Base-by-base conservation (phyloP, 2,113 vertebrate species). In the Holacanthus passer region DNA sequence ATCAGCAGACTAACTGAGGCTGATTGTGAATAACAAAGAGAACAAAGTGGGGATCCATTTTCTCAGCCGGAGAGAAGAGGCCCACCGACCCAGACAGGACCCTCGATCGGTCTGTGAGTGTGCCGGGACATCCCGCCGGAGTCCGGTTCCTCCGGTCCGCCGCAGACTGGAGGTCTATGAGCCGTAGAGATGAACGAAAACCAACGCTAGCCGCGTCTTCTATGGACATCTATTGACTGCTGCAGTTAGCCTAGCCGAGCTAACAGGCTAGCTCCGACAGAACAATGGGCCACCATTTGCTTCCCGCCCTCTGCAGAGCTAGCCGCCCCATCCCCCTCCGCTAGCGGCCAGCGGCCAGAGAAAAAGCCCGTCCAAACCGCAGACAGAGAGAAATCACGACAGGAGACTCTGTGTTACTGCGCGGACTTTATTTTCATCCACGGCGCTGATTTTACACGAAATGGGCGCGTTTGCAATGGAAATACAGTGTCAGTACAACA, bases 261-360 rank as follows among this genome's bases (percentile, higher is more conserved):
- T 94, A 92, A 68, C 72, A 10, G 69, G 86, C 68, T 92, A 91
- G 87, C 81, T 41, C 39, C n/a, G 1, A 27, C 79, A 94, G 91
- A 94, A 95, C 93, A 95, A 95, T 94, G 91, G 91, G 60, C 91
- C 92, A 89, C 92, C 94, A 94, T 94, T 94, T 94, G 91, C 89
- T 93, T 95, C 94, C 95, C 94, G 94, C 94, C 94, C 92, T 95
- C 90, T 85, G 88, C 87, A 4, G 62, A 37, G 85, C 77, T 65
- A 81, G 63, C 86, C 72, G 63, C 77, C 89, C 84, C 87, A 84
- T 90, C 79, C 82, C 90, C 83, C 83, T 67, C 75, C 39, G 45
- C 64, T 74, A 70, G 47, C 79, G 29, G 8, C 37, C 47, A 29
- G 16, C 48, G 2, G 3, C 39, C 19, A 14, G 0, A 29, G 5